These are phyloP conservation scores for Cylindroiulus punctatus DNA, from an alignment of 2,888 invertebrate species.

Conservation along the genomic window DNA sequence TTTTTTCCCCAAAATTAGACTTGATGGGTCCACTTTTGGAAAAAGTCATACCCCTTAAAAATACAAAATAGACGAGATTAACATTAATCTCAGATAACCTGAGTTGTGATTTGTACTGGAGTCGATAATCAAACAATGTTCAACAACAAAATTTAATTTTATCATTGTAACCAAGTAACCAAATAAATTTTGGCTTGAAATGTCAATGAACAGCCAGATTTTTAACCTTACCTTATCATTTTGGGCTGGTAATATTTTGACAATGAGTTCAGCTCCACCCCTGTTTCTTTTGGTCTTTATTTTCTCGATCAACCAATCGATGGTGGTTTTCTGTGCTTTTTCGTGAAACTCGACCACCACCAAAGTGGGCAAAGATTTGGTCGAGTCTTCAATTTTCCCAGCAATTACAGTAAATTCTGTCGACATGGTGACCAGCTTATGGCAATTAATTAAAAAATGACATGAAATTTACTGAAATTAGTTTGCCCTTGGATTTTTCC, in stretches of 20 bases:
- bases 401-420: not conserved
- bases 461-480: not conserved
- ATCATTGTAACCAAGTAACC: too few species aligned
- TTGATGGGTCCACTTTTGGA: too few species aligned
- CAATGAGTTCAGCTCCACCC: slow-evolving; percentile 52
- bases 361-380: slow-evolving; percentile 4
- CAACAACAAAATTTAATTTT: not conserved
- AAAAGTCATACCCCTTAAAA: too few species aligned
- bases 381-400: not conserved
- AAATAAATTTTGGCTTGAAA: not conserved
- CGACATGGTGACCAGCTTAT: not conserved
- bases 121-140: not conserved
- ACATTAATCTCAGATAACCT: not conserved
- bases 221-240: slow-evolving; percentile 51
- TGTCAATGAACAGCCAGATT: not conserved
- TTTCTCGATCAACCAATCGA: slow-evolving; percentile 48
- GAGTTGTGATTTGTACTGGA: not conserved
- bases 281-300: slow-evolving; percentile 43
- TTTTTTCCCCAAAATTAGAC: too few species aligned
- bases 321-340: slow-evolving; percentile 49
- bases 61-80: too few species aligned
- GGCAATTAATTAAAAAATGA: not conserved
- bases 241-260: slow-evolving; percentile 49
- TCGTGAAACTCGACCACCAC: slow-evolving; percentile 51
- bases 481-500: not conserved